Percentiles rank a stretch among this genome's conserved stretches.
phyloP scores from a whole-genome alignment of 2,113 vertebrate species.

The Puntigrus tetrazona region DNA sequence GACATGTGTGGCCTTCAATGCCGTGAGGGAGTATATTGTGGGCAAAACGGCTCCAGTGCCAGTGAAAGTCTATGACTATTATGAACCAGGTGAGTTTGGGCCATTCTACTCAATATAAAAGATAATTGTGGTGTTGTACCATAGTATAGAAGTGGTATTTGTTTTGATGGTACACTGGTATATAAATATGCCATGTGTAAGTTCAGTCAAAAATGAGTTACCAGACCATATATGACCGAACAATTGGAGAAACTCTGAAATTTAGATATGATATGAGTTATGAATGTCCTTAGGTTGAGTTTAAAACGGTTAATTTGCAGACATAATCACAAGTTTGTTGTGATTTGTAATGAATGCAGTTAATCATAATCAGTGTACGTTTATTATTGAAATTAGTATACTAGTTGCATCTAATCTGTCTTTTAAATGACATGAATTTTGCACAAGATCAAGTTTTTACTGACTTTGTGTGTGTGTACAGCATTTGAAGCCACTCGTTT shows the following conservation, averaged over 20 bases:
- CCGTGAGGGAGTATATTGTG: slow-evolving; percentile 87
- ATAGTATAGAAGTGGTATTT: not conserved
- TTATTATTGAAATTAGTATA: too few species aligned
- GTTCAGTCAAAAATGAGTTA: not conserved
- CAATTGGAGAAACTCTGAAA: too few species aligned
- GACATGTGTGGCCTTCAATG: slow-evolving; percentile 88
- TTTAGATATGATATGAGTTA: not conserved
- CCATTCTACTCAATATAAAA: not conserved
- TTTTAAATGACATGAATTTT: not conserved
- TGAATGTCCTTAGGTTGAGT: not conserved
- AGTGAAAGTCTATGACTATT: slow-evolving; percentile 92
- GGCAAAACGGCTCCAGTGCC: slow-evolving; percentile 92
- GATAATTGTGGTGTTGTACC: not conserved
- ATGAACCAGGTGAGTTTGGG: slow-evolving; percentile 84
- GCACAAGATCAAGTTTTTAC: not conserved
- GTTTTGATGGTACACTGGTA: not conserved
- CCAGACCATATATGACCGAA: not conserved
- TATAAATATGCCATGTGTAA: not conserved
- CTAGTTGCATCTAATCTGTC: not conserved
- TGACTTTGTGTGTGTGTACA: slow-evolving; percentile 60
- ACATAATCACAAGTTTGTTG: not conserved
- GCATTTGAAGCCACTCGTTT: slow-evolving; percentile 92
- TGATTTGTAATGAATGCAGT: not conserved
- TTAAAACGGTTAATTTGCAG: too few species aligned
- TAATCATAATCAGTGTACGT: not conserved